Conservation (phyloP, 2,797 vertebrate genomes). For the Clangula hyemalis region DNA sequence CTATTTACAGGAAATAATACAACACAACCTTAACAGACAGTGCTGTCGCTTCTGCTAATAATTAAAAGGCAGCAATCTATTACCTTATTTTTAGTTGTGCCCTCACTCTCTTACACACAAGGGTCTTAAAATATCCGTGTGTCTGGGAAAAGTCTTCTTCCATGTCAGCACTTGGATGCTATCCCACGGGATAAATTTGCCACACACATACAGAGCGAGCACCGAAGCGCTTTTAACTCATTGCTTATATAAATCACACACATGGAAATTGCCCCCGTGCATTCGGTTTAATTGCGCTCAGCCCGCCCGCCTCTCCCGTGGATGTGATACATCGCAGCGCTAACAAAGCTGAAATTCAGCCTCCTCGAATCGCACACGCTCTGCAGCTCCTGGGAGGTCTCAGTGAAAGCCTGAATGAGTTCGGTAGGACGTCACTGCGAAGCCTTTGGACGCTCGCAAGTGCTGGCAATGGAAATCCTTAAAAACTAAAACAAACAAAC, state of each 20-base stretch:
- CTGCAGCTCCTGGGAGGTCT: slow-evolving; percentile 57
- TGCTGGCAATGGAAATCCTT: not conserved
- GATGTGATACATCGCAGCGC: not conserved
- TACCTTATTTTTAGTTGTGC: slow-evolving; percentile 28
- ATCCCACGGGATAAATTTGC: not conserved
- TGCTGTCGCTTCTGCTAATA: not conserved
- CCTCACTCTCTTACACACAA: not conserved
- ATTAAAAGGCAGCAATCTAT: slow-evolving; percentile 11
- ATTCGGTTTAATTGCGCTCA: not conserved
- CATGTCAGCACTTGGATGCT: slow-evolving; percentile 57
- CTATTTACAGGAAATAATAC: not conserved
- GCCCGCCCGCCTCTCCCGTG: not conserved
- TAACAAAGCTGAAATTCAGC: slow-evolving; percentile 21
- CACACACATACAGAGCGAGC: not conserved
- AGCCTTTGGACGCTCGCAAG: not conserved
- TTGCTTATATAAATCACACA: not conserved
- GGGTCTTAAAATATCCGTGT: slow-evolving; percentile 41
- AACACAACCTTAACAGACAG: not conserved
- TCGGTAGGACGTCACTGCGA: not conserved
- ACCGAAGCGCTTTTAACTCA: not conserved
- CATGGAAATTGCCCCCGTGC: not conserved
- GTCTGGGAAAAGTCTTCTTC: slow-evolving; percentile 50
- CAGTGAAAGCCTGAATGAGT: slow-evolving; percentile 2
- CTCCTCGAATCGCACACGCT: not conserved
- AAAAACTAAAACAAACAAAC: not conserved